Conservation (phyloP, 2,113 vertebrate genomes). For the Trogon melanurus region DNA sequence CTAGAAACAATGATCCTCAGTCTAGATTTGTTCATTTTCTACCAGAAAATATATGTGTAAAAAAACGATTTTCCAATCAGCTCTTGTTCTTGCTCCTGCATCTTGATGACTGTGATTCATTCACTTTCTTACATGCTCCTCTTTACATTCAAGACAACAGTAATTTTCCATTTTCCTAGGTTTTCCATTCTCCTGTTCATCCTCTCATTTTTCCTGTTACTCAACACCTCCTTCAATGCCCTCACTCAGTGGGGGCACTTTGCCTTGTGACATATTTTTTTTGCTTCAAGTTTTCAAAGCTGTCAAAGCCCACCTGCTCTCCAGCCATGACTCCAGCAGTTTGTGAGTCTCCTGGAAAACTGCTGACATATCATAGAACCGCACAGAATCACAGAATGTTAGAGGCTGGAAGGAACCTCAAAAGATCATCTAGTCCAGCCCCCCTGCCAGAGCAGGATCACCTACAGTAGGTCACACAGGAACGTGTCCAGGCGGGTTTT, state of each 20-base stretch:
- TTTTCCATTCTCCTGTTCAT: background rate
- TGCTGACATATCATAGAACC: background rate
- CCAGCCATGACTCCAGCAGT: background rate
- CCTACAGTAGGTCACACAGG: too few relatives aligned
- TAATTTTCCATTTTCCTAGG: background rate
- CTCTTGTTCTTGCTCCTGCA: background rate
- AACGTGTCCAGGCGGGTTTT: too few relatives aligned
- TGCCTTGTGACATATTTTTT: background rate
- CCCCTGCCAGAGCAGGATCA: too few relatives aligned
- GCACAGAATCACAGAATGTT: too few relatives aligned
- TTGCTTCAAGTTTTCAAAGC: background rate
- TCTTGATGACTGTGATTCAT: background rate
- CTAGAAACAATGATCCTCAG: background rate
- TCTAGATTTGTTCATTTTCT: background rate
- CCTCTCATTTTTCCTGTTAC: background rate
- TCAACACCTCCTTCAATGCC: background rate
- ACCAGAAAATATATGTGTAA: background rate
- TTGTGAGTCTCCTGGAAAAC: background rate
- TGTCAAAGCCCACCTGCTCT: background rate
- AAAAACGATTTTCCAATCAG: background rate
- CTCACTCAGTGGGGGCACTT: background rate
- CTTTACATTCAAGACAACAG: background rate
- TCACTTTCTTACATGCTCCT: background rate
- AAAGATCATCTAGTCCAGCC: too few relatives aligned
- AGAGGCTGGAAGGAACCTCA: too few relatives aligned